Conservation (phyloP, 2,797 vertebrate species). For the Sebastes dallii region DNA sequence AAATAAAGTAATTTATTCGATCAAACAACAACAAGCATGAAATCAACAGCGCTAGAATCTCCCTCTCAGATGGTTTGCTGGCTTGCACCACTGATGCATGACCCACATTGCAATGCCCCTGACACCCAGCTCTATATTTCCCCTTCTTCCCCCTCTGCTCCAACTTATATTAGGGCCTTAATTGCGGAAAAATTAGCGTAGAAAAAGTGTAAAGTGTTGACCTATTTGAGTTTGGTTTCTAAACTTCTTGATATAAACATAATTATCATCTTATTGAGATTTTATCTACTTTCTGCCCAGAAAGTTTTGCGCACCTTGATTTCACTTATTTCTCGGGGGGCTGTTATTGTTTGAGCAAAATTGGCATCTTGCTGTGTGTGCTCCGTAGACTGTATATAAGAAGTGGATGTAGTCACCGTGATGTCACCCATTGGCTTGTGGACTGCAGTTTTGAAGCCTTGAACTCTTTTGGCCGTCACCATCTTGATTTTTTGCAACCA, state of each 20-base stretch:
- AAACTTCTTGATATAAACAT: background rate
- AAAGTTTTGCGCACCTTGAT: background rate
- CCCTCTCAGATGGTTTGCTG: slow-evolving; percentile 61
- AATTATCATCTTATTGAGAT: background rate
- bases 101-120: slow-evolving; percentile 82
- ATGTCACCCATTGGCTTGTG: too few relatives aligned
- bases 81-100: slow-evolving; percentile 65
- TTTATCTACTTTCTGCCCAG: background rate
- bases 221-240: slow-evolving; percentile 49
- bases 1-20: slow-evolving; percentile 58
- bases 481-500: too few relatives aligned
- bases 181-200: slow-evolving; percentile 57
- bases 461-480: too few relatives aligned
- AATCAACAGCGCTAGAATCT: slow-evolving; percentile 52
- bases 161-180: slow-evolving; percentile 62
- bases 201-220: slow-evolving; percentile 42
- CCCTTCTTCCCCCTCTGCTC: background rate
- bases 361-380: background rate
- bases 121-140: slow-evolving; percentile 49
- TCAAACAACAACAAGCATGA: slow-evolving; percentile 58
- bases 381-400: too few relatives aligned
- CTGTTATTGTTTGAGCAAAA: background rate
- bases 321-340: background rate
- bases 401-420: too few relatives aligned
- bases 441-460: too few relatives aligned